phyloP scores from a whole-genome alignment of 2,888 invertebrate genomes.

The Standfussiana lucernea region DNA sequence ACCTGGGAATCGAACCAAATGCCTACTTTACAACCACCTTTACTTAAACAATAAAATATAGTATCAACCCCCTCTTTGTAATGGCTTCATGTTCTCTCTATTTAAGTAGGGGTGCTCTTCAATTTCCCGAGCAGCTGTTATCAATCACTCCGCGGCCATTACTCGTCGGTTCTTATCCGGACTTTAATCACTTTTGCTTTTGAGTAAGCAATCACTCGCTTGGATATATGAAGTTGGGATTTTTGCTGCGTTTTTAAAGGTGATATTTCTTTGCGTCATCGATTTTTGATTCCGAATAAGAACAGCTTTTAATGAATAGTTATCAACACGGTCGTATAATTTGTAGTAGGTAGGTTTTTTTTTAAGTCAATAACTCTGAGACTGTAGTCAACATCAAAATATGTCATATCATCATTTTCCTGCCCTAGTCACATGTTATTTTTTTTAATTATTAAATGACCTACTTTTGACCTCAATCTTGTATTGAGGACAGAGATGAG shows the following conservation, averaged over 20 bases:
- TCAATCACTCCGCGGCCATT: conserved; percentile 46
- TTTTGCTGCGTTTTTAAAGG: neutral
- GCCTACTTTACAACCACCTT: too few species aligned
- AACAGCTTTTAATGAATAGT: neutral
- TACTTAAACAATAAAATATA: conserved; percentile 1
- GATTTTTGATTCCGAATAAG: neutral
- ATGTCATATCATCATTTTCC: neutral
- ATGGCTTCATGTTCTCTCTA: neutral
- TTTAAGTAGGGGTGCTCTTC: conserved; percentile 11
- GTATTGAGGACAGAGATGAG: too few species aligned
- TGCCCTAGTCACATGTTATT: neutral
- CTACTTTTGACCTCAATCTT: too few species aligned
- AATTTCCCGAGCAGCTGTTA: conserved; percentile 10
- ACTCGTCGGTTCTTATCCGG: neutral
- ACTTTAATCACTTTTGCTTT: conserved; percentile 36
- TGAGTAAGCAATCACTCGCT: conserved; percentile 11
- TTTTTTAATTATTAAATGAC: too few species aligned
- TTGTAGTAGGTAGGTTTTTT: neutral
- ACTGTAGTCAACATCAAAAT: neutral
- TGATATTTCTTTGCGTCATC: neutral
- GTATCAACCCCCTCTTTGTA: neutral
- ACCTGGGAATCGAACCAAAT: too few species aligned
- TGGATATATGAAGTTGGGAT: neutral
- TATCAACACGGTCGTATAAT: neutral
- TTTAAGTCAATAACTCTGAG: neutral